phyloP scores from a whole-genome alignment of 2,888 invertebrate genomes.

The Agonopterix alstromeriana region DNA sequence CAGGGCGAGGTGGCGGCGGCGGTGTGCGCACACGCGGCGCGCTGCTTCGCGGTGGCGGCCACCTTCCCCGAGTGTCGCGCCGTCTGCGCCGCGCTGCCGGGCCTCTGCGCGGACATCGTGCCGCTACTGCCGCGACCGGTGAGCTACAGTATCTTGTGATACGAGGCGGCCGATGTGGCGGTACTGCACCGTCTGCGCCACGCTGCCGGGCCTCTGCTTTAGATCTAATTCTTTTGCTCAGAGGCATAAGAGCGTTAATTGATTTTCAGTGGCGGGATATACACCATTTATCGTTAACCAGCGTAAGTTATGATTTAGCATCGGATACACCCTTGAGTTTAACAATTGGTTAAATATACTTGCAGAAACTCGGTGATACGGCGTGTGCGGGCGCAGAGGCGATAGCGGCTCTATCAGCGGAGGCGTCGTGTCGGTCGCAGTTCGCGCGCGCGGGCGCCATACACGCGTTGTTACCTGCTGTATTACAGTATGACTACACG shows the following conservation, averaged over 20 bases:
- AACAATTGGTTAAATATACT: neutral
- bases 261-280: too few species aligned
- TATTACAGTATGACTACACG: conserved; percentile 98
- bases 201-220: too few species aligned
- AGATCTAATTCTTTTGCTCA: too few species aligned
- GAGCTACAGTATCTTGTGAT: too few species aligned
- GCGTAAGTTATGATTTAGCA: too few species aligned
- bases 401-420: conserved; percentile 90
- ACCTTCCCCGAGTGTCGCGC: conserved; percentile 94
- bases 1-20: conserved; percentile 88
- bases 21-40: conserved; percentile 94
- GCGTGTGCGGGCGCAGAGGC: conserved; percentile 94
- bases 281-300: too few species aligned
- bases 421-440: conserved; percentile 89
- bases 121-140: conserved; percentile 49
- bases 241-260: too few species aligned
- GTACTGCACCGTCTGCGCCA: too few species aligned
- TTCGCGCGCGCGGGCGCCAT: conserved; percentile 91
- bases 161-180: too few species aligned
- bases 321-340: too few species aligned
- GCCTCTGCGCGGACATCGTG: conserved; percentile 85
- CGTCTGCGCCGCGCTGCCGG: conserved; percentile 90
- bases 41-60: conserved; percentile 97
- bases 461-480: conserved; percentile 92
- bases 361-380: conserved; percentile 85